Base-by-base conservation (phyloP, 2,113 vertebrate species). In the Istiophorus platypterus region DNA sequence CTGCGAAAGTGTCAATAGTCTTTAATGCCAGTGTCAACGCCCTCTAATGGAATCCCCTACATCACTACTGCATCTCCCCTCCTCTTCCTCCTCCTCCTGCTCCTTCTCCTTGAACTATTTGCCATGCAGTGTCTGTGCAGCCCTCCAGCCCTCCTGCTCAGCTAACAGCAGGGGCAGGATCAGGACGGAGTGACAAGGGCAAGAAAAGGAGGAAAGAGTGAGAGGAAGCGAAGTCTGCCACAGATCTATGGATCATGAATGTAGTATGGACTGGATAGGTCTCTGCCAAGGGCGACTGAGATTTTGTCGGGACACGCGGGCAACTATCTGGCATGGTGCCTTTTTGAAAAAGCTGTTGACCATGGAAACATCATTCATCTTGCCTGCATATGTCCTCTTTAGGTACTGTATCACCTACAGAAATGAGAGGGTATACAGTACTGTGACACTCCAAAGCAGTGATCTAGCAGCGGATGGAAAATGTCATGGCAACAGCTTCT, bases 1-100 rank as follows among this genome's bases (percentile, higher is more conserved):
- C 88, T 88, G 91, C 81, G 89, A 88, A 82, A 77, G 54, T 91
- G 91, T 91, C 92, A 88, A 82, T 84, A 85, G 84, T 84, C 75
- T 78, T 47, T 84, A 88, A 92, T 89, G 84, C 85, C 80, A 82
- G 75, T 88, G 87, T 93, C 91, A 89, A 78, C 80, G 71, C 82
- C 84, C 69, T 83, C 67, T 88, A 91, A 91, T 88, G 81, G 85
- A 92, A 90, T 92, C 82, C 72, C 81, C 86, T 85, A 77, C 58
- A 82, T 87, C 67, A 82, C 76, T 27, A 68, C 70, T 26, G 59
- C 24, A 2, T 64, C 61, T 69, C 85, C 64, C 71, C 88, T 86
- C 31, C 31, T 34, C 31, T 6, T 86, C 86, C 84, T 92, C 79
- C 66, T 34, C 31, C 31, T 34, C 31, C 31, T 86, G 85, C 84